A percentile compares a stretch with the other conserved stretches of the same genome.
Conservation (phyloP, 1,140 invertebrate species). For the Drosophila mayri region DNA sequence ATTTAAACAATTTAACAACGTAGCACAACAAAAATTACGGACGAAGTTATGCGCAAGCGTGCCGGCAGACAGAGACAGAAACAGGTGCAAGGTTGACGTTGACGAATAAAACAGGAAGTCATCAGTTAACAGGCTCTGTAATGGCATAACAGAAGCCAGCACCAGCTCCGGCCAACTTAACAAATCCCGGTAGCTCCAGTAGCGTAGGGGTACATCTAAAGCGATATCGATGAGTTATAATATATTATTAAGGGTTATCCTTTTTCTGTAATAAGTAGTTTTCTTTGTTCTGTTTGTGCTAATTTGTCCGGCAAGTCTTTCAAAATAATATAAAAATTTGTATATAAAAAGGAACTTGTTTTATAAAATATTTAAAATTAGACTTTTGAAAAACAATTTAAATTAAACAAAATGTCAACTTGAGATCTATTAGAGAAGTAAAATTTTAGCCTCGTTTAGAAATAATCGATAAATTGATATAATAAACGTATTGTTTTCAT, state of each 20-base stretch:
- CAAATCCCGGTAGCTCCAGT: constrained; percentile 56
- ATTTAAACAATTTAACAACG: neutral
- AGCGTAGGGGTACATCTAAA: constrained; percentile 64
- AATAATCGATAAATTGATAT: neutral
- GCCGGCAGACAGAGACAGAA: neutral
- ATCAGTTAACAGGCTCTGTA: constrained; percentile 46
- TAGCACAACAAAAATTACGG: neutral
- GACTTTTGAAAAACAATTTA: no score
- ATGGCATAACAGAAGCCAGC: constrained; percentile 81
- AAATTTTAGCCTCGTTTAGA: no score
- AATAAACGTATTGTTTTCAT: neutral
- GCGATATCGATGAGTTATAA: constrained; percentile 5
- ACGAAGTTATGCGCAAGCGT: constrained; percentile 1
- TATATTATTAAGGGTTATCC: no score
- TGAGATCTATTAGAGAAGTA: no score
- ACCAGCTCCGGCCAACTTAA: constrained; percentile 73
- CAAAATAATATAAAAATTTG: no score
- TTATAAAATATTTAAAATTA: no score
- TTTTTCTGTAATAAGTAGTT: no score
- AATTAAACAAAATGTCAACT: no score
- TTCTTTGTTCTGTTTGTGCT: no score
- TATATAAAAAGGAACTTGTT: no score
- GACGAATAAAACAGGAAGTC: constrained; percentile 1
- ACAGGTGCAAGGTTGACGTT: neutral
- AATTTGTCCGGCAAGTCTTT: neutral